These are phyloP conservation scores for Acanthaster planci DNA, from an alignment of 35 echinoderm and acorn worm genomes.

Conservation along the genomic window DNA sequence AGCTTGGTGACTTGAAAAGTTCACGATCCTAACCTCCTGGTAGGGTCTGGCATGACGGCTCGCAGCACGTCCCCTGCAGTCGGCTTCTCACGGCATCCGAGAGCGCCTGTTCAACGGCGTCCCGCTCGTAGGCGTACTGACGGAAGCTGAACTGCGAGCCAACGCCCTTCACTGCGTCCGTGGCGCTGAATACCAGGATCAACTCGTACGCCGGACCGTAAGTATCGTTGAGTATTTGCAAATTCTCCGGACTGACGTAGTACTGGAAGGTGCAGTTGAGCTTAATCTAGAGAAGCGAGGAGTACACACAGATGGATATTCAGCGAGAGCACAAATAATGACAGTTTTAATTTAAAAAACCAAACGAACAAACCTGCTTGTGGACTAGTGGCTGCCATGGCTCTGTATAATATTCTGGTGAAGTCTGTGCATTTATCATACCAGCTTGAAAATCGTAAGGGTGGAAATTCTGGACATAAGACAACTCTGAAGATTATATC, in stretches of 20 bases:
- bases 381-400: no score
- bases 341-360: no score
- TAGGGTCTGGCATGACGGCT: constrained; percentile 26
- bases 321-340: no score
- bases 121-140: constrained; percentile 43
- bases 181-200: constrained; percentile 39
- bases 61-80: constrained; percentile 69
- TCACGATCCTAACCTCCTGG: constrained; percentile 32
- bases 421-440: no score
- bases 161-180: constrained; percentile 66
- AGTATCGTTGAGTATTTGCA: constrained; percentile 52
- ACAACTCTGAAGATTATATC: no score
- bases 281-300: constrained; percentile 23
- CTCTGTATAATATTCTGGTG: no score
- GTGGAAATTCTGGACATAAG: no score
- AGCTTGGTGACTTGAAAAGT: no score
- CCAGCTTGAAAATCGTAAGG: no score
- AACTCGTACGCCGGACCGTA: constrained; percentile 57
- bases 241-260: constrained; percentile 58
- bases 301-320: background rate
- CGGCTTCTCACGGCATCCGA: constrained; percentile 42
- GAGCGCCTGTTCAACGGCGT: constrained; percentile 32
- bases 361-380: no score
- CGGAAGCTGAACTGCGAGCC: constrained; percentile 38
- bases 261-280: constrained; percentile 66